Evolutionary conservation across 2,797 vertebrate species (phyloP), one percentile per base, ranked within the genome.

Genomic region (Thunnus albacares): DNA sequence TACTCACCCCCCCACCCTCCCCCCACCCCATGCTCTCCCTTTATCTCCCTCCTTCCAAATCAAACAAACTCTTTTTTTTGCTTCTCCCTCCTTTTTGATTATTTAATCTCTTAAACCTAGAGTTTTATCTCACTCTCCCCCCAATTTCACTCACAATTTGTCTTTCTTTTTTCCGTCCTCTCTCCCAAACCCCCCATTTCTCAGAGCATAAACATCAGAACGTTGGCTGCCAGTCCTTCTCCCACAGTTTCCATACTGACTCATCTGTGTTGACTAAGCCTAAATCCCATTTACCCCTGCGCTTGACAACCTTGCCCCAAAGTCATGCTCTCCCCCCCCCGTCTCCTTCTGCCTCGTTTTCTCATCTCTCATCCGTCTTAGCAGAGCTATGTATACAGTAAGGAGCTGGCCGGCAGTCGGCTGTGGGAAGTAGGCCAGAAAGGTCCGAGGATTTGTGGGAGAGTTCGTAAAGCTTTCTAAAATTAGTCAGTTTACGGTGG

Each of bases 371-470:
- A 79, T 90, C 84, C 81, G 24, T 88, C 83, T 90, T 70, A 87
- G 53, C 72, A 24, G 77, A 78, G 84, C 87, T 82, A 24, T 75
- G 83, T 82, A 76, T 88, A 89, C 79, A 87, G 80, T 85, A 52
- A 80, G 68, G 80, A 81, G 68, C 84, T 78, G 82, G 86, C 82
- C 30, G 20, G 56, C 49, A 52, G 69, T 84, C 28, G 45, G 55
- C 82, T 89, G 82, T 93, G 91, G 92, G 92, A 92, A 93, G 75
- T 89, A 84, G 93, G 92, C 91, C 91, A 93, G 84, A 75, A 88
- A 87, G 85, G 85, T 89, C 86, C 12, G 51, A 90, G 88, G 93
- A 94, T 94, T 94, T 94, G 91, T 82, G 84, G 84, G 77, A 90
- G 92, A 84, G 86, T 87, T 85, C 58, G 84, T 88, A 89, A 87